Conservation (phyloP, 2,888 invertebrate genomes). For the Schizotus pectinicornis region DNA sequence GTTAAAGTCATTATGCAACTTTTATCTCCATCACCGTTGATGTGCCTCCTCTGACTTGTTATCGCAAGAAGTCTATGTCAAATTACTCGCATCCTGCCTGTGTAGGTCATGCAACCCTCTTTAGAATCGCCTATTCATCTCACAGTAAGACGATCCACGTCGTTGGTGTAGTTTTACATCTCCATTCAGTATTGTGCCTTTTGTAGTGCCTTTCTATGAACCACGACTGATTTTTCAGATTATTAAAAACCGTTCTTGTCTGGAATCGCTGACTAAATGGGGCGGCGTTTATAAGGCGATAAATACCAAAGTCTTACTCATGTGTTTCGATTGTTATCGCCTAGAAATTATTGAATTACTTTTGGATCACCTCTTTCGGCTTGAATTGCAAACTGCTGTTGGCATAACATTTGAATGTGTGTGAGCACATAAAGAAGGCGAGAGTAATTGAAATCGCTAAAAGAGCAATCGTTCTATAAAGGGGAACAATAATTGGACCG, state of each 20-base stretch:
- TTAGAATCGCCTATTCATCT: constrained; percentile 28
- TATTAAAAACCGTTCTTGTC: constrained; percentile 4
- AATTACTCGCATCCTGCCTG: constrained; percentile 34
- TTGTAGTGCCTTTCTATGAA: constrained; percentile 12
- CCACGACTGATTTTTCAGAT: constrained; percentile 13
- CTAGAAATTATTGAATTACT: no score
- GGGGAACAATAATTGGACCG: constrained; percentile 34
- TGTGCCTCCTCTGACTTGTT: not conserved
- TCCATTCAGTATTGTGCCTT: constrained; percentile 32
- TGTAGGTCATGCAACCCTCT: constrained; percentile 32
- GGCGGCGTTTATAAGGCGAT: no score
- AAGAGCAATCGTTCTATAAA: constrained; percentile 37
- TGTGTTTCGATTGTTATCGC: no score
- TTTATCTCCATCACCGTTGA: no score
- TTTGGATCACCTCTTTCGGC: no score
- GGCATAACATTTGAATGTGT: not conserved
- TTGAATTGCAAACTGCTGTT: no score
- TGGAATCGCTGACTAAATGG: no score
- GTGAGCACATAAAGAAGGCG: constrained; percentile 4
- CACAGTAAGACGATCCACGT: constrained; percentile 40
- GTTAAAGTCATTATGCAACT: no score
- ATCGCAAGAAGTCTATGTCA: constrained; percentile 21
- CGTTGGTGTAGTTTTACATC: constrained; percentile 40
- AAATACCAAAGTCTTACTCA: no score
- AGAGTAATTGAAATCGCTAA: constrained; percentile 37